Evolutionary conservation across 2,888 invertebrate species (phyloP), one percentile per base, ranked within the genome.

Genomic region (Pseudococcus viburni): DNA sequence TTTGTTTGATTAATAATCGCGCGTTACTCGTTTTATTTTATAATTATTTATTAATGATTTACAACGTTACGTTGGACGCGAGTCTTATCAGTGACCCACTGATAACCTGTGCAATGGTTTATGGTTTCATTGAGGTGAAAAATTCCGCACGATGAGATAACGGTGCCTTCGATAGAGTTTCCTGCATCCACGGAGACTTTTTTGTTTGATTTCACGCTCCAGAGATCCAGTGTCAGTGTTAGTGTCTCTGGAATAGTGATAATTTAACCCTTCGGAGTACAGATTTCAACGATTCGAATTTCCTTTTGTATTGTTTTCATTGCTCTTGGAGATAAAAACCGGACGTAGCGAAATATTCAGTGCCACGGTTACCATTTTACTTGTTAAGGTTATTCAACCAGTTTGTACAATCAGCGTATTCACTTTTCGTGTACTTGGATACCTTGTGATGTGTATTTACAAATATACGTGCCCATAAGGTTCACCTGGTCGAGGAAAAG

Each of bases 321-420:
- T 15, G 33, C 26, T 19, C 19, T 3, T n/a, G 68, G 7, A 33
- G 68, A 73, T 42, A 17, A 17, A n/a, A 12, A 33, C 80, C 39
- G 42, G 80, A 80, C 80, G 80, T n/a, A 7, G 42, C 39, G 39
- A 39, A 73, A 33, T 73, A 73, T 80, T 80, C 80, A 80, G 42
- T 80, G 42, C 80, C 80, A 80, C 33, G 68, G 68, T 80, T 80
- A 80, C 80, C 80, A 42, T 26, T 22, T 59, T 80, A 26, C 42
- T 22, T 42, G 46, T 80, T 80, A 80, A 80, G 80, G 80, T 80
- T 80, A 80, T 80, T 80, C 80, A 80, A 80, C 80, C 80, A 42
- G 80, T 80, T 80, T 19, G 59, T 73, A 33, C 33, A 26, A 5
- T 73, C 33, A 73, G 68, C 68, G 12, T 33, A 73, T 73, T 33